Evolutionary conservation across 2,113 vertebrate genomes (phyloP).

Genomic region (Oophaga pumilio): DNA sequence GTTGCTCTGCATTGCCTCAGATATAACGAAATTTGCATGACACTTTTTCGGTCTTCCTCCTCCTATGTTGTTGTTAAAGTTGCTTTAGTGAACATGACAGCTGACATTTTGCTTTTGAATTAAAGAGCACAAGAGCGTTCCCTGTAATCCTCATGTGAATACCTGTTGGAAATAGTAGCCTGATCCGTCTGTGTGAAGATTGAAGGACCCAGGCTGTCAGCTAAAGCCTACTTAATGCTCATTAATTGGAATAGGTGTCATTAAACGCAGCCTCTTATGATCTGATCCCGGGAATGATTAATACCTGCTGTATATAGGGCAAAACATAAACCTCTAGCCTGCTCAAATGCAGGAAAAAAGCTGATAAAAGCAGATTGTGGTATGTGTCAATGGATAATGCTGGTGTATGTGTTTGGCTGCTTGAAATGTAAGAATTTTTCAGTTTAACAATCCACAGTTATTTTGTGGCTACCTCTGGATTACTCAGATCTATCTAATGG

Average conservation of each 20-base stretch:
- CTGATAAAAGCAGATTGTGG: background rate
- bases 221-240: slow-evolving; percentile 52
- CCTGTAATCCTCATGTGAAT: slow-evolving; percentile 46
- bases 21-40: background rate
- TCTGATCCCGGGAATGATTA: slow-evolving; percentile 42
- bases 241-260: slow-evolving; percentile 53
- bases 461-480: background rate
- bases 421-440: background rate
- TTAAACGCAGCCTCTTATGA: slow-evolving; percentile 50
- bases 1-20: background rate
- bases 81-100: slow-evolving; percentile 47
- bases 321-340: slow-evolving; percentile 12
- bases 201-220: slow-evolving; percentile 21
- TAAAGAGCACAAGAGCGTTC: background rate
- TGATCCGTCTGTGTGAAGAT: slow-evolving; percentile 32
- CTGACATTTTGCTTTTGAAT: slow-evolving; percentile 48
- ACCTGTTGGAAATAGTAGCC: slow-evolving; percentile 31
- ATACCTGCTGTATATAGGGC: slow-evolving; percentile 46
- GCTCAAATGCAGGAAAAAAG: background rate
- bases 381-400: background rate
- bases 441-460: background rate
- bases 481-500: too few species aligned
- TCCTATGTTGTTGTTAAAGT: slow-evolving; percentile 27
- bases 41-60: slow-evolving; percentile 5
- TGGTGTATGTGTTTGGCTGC: background rate